These are phyloP conservation scores for Hemicentrotus pulcherrimus DNA, from an alignment of 35 echinoderm and acorn worm species.

Conservation along the genomic window DNA sequence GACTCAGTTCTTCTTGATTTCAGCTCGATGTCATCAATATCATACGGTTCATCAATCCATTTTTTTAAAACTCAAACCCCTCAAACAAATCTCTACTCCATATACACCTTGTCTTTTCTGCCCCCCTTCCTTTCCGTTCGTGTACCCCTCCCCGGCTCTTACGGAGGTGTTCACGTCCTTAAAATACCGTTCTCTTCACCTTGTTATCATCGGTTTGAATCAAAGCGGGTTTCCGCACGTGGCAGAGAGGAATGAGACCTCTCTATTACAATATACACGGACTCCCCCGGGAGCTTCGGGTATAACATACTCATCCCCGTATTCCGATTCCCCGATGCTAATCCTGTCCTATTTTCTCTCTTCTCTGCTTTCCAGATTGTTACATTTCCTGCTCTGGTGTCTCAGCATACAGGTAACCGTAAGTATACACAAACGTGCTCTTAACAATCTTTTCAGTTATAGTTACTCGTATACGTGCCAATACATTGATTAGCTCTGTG, in stretches of 20 bases:
- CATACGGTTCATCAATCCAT: not conserved
- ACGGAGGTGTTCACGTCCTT: not conserved
- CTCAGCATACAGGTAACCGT: conserved; percentile 26
- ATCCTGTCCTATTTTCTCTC: conserved; percentile 3
- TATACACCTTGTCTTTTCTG: not conserved
- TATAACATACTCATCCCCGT: not conserved
- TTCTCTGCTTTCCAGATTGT: conserved; percentile 40
- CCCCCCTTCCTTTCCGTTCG: not conserved
- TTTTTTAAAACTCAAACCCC: not conserved
- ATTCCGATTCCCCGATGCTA: not conserved
- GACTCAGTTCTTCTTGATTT: no score
- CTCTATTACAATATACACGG: not conserved
- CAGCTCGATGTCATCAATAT: no score
- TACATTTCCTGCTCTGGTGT: conserved; percentile 53
- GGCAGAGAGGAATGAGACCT: not conserved
- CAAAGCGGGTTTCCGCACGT: conserved; percentile 41
- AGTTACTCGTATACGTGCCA: not conserved
- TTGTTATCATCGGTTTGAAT: conserved; percentile 29
- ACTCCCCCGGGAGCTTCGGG: not conserved
- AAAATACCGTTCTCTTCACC: not conserved
- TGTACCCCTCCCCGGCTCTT: not conserved
- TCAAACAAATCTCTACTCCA: not conserved
- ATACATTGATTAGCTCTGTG: not conserved
- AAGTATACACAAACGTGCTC: not conserved
- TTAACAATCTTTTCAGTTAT: not conserved